phyloP scores from a whole-genome alignment of 2,113 vertebrate species.

The Gobius niger region DNA sequence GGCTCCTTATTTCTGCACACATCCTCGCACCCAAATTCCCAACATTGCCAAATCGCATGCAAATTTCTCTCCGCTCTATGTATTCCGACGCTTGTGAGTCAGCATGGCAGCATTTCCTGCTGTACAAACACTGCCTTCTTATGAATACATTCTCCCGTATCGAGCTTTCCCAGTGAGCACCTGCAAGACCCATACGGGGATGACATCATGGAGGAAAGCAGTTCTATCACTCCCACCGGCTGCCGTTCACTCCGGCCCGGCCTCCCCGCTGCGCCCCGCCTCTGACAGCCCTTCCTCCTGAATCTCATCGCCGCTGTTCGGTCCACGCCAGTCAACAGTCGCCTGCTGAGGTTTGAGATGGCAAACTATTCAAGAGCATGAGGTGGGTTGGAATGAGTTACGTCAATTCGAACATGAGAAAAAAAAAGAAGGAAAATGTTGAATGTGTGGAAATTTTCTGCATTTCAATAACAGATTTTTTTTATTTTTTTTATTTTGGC shows the following conservation, averaged over 20 bases:
- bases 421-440: too few species aligned
- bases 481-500: too few species aligned
- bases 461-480: too few species aligned
- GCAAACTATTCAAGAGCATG: constrained; percentile 32
- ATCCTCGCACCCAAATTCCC: background rate
- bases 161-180: constrained; percentile 21
- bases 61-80: background rate
- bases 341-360: constrained; percentile 36
- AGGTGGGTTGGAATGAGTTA: background rate
- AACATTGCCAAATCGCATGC: background rate
- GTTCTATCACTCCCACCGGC: constrained; percentile 29
- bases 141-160: background rate
- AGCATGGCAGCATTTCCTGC: background rate
- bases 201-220: constrained; percentile 56
- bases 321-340: constrained; percentile 51
- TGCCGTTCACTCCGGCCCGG: constrained; percentile 22
- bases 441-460: too few species aligned
- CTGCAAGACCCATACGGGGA: constrained; percentile 23
- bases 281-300: constrained; percentile 38
- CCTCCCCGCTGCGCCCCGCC: constrained; percentile 20
- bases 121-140: constrained; percentile 8
- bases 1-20: background rate
- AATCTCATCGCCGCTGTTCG: constrained; percentile 63
- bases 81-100: background rate
- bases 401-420: background rate